A percentile compares a stretch with the other conserved stretches of the same genome.
phyloP scores from a whole-genome alignment of 2,113 vertebrate genomes.

The Dendrocopos noguchii region DNA sequence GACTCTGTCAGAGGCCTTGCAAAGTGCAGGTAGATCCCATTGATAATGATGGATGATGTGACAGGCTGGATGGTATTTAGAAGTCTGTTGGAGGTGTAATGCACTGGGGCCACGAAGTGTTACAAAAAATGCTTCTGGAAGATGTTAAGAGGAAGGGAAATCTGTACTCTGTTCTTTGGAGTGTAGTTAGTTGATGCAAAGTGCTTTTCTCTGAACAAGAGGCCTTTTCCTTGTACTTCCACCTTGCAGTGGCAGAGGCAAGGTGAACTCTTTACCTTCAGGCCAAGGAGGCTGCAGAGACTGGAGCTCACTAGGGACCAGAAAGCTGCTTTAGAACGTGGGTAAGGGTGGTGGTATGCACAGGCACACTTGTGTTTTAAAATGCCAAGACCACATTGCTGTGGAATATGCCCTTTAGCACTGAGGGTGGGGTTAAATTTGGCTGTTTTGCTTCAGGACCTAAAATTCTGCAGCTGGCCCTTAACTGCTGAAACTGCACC shows the following conservation, averaged over 20 bases:
- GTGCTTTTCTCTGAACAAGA: not conserved
- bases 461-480: not conserved
- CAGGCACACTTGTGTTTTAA: fast-evolving
- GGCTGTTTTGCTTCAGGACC: not conserved
- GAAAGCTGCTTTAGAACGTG: not conserved
- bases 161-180: not conserved
- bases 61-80: not conserved
- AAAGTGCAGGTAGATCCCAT: too few relatives aligned
- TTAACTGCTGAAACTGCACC: not conserved
- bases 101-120: not conserved
- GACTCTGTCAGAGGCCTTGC: too few relatives aligned
- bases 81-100: not conserved
- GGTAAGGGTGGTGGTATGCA: not conserved
- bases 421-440: not conserved
- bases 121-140: not conserved
- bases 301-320: not conserved
- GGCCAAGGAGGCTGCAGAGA: not conserved
- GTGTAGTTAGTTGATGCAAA: not conserved
- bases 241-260: not conserved
- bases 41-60: not conserved
- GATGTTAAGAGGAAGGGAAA: not conserved
- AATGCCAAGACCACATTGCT: fast-evolving
- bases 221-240: not conserved
- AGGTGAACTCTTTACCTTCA: not conserved
- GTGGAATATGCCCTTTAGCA: not conserved